Conservation (phyloP, 2,797 vertebrate genomes). For the Malacoctenus gilli region DNA sequence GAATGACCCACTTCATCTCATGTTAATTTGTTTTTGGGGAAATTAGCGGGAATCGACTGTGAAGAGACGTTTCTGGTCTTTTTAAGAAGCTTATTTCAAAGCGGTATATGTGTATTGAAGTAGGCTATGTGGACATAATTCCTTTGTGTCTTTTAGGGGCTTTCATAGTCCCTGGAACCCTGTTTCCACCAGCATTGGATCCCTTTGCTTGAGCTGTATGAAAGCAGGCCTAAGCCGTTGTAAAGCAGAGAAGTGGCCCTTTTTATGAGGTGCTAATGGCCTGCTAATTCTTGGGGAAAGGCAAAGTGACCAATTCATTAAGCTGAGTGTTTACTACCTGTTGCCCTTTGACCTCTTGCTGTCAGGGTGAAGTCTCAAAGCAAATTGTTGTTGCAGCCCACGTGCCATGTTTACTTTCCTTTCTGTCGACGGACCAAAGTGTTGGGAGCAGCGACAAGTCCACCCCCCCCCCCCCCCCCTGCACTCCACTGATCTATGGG, state of each 20-base stretch:
- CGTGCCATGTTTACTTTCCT: slow-evolving; percentile 29
- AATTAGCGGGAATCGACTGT: slow-evolving; percentile 37
- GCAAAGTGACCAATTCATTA: slow-evolving; percentile 77
- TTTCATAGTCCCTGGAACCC: slow-evolving; percentile 7
- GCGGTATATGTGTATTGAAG: slow-evolving; percentile 47
- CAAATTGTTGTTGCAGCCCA: slow-evolving; percentile 37
- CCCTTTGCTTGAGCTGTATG: slow-evolving; percentile 49
- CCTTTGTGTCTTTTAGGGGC: slow-evolving; percentile 29
- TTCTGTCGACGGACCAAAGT: slow-evolving; percentile 12
- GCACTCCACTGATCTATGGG: background rate
- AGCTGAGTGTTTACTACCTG: slow-evolving; percentile 72
- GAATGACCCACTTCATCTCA: slow-evolving; percentile 70
- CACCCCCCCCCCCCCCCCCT: background rate
- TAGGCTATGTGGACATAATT: slow-evolving; percentile 27
- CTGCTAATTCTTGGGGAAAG: slow-evolving; percentile 76
- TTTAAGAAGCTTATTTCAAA: slow-evolving; percentile 49
- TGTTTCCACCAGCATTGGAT: slow-evolving; percentile 31
- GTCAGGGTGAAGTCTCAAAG: slow-evolving; percentile 41
- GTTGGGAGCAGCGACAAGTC: slow-evolving; percentile 2
- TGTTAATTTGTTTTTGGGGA: slow-evolving; percentile 54
- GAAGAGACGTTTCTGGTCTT: slow-evolving; percentile 32
- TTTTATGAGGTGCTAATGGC: slow-evolving; percentile 82
- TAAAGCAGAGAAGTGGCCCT: slow-evolving; percentile 69
- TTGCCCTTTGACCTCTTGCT: slow-evolving; percentile 66
- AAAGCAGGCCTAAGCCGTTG: slow-evolving; percentile 70